A percentile compares a stretch with the other conserved stretches of the same genome.
These are phyloP conservation scores for Macrostomum lignano DNA, from an alignment of 1,140 invertebrate species.

Conservation along the genomic window DNA sequence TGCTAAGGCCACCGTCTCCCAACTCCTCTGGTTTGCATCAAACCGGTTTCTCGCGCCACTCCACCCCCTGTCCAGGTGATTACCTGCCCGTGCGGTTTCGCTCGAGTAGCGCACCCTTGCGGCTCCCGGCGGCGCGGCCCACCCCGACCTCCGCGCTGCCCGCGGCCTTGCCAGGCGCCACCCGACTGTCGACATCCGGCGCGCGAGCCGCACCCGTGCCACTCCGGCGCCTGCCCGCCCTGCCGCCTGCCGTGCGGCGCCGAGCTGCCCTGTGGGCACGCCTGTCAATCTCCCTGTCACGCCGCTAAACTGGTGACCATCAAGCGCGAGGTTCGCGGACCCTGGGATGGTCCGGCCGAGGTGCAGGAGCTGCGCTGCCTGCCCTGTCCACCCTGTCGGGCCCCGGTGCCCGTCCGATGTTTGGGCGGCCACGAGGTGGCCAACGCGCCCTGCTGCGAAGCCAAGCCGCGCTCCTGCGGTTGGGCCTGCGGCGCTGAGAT, in stretches of 20 bases:
- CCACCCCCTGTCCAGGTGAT: too few species aligned
- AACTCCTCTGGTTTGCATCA: too few species aligned
- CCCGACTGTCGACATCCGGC: constrained; percentile 47
- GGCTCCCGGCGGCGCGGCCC: too few species aligned
- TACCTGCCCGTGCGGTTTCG: too few species aligned
- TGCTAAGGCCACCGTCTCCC: too few species aligned
- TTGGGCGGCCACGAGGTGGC: constrained; percentile 46
- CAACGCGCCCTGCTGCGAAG: constrained; percentile 43
- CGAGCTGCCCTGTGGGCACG: constrained; percentile 38
- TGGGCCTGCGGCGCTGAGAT: constrained; percentile 39
- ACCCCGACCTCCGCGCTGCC: too few species aligned
- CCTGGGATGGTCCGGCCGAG: constrained; percentile 38
- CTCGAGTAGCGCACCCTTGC: too few species aligned
- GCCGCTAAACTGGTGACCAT: constrained; percentile 39
- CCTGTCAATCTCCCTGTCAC: constrained; percentile 47
- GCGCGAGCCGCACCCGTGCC: constrained; percentile 45
- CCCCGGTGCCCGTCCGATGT: constrained; percentile 42
- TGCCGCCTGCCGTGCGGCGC: constrained; percentile 45
- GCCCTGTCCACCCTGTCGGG: constrained; percentile 33
- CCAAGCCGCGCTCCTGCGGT: constrained; percentile 41
- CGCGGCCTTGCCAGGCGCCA: constrained; percentile 31
- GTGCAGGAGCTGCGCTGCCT: constrained; percentile 35
- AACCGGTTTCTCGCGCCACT: too few species aligned
- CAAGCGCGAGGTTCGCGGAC: constrained; percentile 30
- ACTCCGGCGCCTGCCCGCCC: constrained; percentile 54